Conservation (phyloP, 2,888 invertebrate genomes). For the Scaptomyza flava region DNA sequence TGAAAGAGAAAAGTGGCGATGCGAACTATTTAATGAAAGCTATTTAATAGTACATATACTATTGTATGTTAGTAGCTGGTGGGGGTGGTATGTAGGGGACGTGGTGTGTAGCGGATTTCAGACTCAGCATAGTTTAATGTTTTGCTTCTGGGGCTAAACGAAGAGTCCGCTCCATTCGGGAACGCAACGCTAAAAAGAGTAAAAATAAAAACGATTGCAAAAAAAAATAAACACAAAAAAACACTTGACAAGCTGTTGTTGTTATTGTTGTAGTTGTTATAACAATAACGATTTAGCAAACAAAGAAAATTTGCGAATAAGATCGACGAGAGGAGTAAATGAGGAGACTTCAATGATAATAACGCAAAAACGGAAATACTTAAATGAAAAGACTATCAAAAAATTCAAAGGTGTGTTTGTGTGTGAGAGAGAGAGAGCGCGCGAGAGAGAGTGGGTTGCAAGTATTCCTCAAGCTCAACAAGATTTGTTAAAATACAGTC, state of each 20-base stretch:
- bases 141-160: slow-evolving; percentile 64
- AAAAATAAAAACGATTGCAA: too few relatives aligned
- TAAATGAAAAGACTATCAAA: not conserved
- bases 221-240: too few relatives aligned
- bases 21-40: slow-evolving; percentile 59
- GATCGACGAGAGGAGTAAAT: slow-evolving; percentile 65
- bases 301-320: slow-evolving; percentile 75
- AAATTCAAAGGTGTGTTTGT: not conserved
- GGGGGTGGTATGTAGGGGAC: not conserved
- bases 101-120: slow-evolving; percentile 27
- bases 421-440: not conserved
- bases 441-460: not conserved
- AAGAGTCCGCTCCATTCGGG: slow-evolving; percentile 64
- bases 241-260: slow-evolving; percentile 49
- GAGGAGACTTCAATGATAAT: slow-evolving; percentile 44
- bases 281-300: slow-evolving; percentile 77
- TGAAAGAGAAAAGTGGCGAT: slow-evolving; percentile 3
- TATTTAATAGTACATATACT: too few relatives aligned
- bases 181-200: not conserved
- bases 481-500: not conserved
- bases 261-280: slow-evolving; percentile 14
- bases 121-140: slow-evolving; percentile 61
- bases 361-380: not conserved
- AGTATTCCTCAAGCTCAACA: slow-evolving; percentile 6
- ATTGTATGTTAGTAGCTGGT: too few relatives aligned